phyloP scores from a whole-genome alignment of 1,140 invertebrate genomes.

The Manduca sexta region DNA sequence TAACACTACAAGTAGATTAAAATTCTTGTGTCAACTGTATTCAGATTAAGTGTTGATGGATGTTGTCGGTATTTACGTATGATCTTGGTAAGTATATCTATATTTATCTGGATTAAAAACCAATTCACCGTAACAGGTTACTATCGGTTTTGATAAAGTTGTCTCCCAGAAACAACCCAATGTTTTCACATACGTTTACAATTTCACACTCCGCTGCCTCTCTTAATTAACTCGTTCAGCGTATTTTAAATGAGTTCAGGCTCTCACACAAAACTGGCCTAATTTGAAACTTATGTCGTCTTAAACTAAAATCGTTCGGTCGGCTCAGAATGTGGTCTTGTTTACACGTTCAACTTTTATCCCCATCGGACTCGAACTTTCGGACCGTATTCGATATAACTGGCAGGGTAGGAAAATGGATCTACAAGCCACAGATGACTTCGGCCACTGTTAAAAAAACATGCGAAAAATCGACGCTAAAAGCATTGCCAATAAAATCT shows the following conservation, averaged over 20 bases:
- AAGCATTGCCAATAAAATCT: too few species aligned
- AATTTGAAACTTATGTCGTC: conserved; percentile 27
- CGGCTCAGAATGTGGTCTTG: conserved; percentile 10
- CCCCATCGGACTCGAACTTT: conserved; percentile 8
- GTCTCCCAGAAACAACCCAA: conserved; percentile 26
- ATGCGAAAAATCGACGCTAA: conserved; percentile 1
- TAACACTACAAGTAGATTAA: conserved; percentile 3
- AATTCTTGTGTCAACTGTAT: not conserved
- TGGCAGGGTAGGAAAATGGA: conserved; percentile 3
- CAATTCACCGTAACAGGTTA: conserved; percentile 12
- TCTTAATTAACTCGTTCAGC: conserved; percentile 51
- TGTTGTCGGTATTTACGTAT: not conserved
- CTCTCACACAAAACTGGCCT: conserved; percentile 16
- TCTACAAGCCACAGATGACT: not conserved
- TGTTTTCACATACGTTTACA: conserved; percentile 48
- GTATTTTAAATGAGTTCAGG: conserved; percentile 40
- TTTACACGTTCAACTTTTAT: conserved; percentile 20
- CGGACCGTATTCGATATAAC: conserved; percentile 13
- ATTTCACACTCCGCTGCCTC: conserved; percentile 43
- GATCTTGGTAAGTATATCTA: too few species aligned
- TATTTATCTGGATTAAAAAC: too few species aligned
- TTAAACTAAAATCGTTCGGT: conserved; percentile 21
- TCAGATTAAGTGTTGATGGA: not conserved
- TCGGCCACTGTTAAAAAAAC: not conserved
- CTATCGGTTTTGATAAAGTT: conserved; percentile 3